Percentiles rank a stretch among this genome's conserved stretches.
Evolutionary conservation across 1,140 invertebrate species (phyloP).

Genomic region (Lithobius niger): DNA sequence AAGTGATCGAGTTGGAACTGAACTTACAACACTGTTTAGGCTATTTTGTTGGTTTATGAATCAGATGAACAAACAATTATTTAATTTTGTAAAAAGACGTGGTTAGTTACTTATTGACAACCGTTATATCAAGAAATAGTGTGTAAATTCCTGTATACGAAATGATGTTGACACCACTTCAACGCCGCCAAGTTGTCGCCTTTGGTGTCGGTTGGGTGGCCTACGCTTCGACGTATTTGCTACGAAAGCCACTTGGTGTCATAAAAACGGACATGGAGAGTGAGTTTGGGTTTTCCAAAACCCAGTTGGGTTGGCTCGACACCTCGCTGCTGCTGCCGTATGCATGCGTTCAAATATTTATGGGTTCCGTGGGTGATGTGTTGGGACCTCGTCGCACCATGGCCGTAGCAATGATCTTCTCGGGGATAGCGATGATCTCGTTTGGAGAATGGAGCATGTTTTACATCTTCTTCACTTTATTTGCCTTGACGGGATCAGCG

Average conservation of each 20-base stretch:
- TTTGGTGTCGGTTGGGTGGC: conserved; percentile 34
- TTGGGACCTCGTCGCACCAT: conserved; percentile 36
- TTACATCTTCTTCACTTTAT: conserved; percentile 28
- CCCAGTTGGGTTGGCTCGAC: conserved; percentile 35
- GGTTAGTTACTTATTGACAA: no score
- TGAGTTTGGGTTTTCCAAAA: conserved; percentile 28
- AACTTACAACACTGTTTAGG: no score
- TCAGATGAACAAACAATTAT: no score
- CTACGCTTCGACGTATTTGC: conserved; percentile 35
- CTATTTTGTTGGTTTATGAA: no score
- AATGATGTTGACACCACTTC: conserved; percentile 22
- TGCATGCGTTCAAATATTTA: conserved; percentile 35
- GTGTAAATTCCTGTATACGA: no score
- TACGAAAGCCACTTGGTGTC: conserved; percentile 37
- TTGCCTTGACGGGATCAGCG: conserved; percentile 37
- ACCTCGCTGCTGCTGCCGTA: conserved; percentile 39
- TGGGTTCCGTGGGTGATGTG: conserved; percentile 34
- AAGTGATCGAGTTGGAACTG: no score
- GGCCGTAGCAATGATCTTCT: conserved; percentile 31
- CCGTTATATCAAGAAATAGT: no score
- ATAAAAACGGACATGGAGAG: conserved; percentile 33
- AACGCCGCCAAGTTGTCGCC: conserved; percentile 22
- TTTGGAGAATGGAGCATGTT: conserved; percentile 35
- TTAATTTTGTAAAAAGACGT: no score
- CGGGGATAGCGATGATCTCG: conserved; percentile 34